These are phyloP conservation scores for Florisuga fusca DNA, from an alignment of 2,797 vertebrate genomes.

Conservation along the genomic window DNA sequence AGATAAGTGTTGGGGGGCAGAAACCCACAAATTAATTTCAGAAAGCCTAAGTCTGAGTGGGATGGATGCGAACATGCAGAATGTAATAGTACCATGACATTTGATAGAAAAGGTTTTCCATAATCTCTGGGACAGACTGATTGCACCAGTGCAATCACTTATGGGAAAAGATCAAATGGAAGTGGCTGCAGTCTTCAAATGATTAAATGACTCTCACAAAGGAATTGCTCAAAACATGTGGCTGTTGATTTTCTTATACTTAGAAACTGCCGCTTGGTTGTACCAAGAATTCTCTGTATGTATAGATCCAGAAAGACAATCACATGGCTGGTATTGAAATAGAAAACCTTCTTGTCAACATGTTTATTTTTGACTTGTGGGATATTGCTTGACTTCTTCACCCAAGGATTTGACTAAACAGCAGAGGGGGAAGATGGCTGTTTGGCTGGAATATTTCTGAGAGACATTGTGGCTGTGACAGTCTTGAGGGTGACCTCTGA, in stretches of 20 bases:
- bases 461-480: accelerated
- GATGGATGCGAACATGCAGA: background rate
- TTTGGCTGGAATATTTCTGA: background rate
- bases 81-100: background rate
- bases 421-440: background rate
- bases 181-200: background rate
- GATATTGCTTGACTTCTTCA: background rate
- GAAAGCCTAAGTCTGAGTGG: background rate
- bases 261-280: background rate
- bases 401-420: background rate
- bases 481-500: background rate
- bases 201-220: background rate
- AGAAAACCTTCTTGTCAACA: background rate
- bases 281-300: background rate
- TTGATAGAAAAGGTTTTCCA: background rate
- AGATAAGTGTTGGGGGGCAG: background rate
- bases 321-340: background rate
- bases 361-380: background rate
- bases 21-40: background rate
- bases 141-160: background rate
- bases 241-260: background rate
- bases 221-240: background rate
- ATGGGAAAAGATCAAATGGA: background rate
- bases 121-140: background rate
- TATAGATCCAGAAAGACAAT: background rate